Conservation (phyloP, 2,797 vertebrate species). For the Sylvilagus floridanus region DNA sequence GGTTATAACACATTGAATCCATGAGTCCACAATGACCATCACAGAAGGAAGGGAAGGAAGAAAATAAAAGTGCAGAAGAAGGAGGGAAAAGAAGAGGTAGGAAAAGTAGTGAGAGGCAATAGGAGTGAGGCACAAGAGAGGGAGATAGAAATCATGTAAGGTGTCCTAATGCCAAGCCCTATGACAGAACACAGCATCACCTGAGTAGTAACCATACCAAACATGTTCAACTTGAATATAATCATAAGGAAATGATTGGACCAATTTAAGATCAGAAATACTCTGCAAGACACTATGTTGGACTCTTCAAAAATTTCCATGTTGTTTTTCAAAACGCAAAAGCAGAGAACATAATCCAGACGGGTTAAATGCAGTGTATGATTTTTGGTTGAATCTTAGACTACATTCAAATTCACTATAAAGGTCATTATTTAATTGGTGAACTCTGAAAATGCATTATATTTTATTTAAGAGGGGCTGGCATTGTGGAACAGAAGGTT, state of each 20-base stretch:
- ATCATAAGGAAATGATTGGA: background rate
- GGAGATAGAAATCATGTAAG: background rate
- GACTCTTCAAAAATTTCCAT: background rate
- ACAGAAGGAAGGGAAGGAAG: background rate
- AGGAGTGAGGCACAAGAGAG: background rate
- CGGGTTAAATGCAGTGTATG: background rate
- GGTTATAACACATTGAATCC: background rate
- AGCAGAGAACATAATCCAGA: background rate
- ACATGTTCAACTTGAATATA: background rate
- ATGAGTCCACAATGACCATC: background rate
- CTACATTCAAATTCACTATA: background rate
- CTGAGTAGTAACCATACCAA: background rate
- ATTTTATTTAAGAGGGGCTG: background rate
- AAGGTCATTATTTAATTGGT: background rate
- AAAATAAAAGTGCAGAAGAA: background rate
- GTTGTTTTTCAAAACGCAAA: background rate
- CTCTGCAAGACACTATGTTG: background rate
- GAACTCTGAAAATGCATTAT: background rate
- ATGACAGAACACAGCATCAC: background rate
- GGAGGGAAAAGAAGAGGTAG: background rate
- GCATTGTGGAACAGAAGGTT: no score
- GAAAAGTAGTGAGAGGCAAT: rapidly evolving
- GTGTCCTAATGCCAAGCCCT: background rate
- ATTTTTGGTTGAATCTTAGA: background rate
- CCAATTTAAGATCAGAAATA: constrained; percentile 12